These are phyloP conservation scores for Apis florea DNA, from an alignment of 1,140 invertebrate genomes.

Conservation along the genomic window DNA sequence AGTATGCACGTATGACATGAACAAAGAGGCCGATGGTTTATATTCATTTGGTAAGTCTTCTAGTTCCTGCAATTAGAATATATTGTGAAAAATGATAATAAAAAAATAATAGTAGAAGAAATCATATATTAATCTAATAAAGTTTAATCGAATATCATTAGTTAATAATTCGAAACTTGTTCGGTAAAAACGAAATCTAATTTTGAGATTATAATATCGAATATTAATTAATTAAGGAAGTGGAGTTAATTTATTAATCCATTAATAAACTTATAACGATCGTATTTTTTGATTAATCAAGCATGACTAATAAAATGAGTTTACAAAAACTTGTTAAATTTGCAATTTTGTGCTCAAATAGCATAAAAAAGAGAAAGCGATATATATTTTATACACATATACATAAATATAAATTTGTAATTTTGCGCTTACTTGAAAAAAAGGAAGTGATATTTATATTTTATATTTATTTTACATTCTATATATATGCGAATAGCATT, in stretches of 20 bases:
- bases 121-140: not conserved
- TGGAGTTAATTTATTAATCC: not conserved
- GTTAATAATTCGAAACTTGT: not conserved
- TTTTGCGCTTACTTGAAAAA: too few species aligned
- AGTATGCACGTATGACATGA: conserved; percentile 95
- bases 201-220: not conserved
- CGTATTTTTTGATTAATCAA: not conserved
- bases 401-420: too few species aligned
- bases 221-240: conserved; percentile 3
- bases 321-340: not conserved
- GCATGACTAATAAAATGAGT: not conserved
- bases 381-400: too few species aligned
- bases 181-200: not conserved
- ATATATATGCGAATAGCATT: too few species aligned
- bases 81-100: not conserved
- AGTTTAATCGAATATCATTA: not conserved
- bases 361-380: not conserved
- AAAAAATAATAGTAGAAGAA: not conserved
- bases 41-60: conserved; percentile 69
- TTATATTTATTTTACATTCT: too few species aligned
- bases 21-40: conserved; percentile 84
- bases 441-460: too few species aligned
- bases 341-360: not conserved
- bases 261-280: not conserved
- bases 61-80: conserved; percentile 60